Conservation (phyloP, 2,797 vertebrate species). For the Acestrorhynchus altus region DNA sequence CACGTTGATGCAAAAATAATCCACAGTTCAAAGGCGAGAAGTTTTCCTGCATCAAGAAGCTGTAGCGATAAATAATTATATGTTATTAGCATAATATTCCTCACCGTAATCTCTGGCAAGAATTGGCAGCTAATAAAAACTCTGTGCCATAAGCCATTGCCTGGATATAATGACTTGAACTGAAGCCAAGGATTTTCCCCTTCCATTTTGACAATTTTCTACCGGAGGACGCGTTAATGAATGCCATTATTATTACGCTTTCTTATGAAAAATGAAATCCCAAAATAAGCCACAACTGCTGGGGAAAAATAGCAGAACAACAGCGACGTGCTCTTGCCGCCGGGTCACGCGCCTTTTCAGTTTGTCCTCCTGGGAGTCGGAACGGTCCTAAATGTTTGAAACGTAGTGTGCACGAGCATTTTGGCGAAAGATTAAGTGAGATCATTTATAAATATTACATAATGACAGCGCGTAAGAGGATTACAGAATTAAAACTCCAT, state of each 20-base stretch:
- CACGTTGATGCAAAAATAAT: not conserved
- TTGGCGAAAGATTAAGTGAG: conserved; percentile 68
- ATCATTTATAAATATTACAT: conserved; percentile 74
- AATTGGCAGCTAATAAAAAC: conserved; percentile 66
- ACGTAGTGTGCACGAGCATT: conserved; percentile 2
- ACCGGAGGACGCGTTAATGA: conserved; percentile 74
- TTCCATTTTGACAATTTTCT: conserved; percentile 70
- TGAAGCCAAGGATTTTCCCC: conserved; percentile 69
- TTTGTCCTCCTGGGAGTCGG: not conserved
- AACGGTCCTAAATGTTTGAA: conserved; percentile 1
- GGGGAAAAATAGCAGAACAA: conserved; percentile 27
- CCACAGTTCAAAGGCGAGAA: not conserved
- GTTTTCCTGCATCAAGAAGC: conserved; percentile 55
- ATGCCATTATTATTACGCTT: conserved; percentile 47
- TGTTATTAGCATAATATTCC: conserved; percentile 75
- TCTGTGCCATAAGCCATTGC: conserved; percentile 67
- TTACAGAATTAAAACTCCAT: conserved; percentile 70
- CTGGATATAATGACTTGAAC: conserved; percentile 75
- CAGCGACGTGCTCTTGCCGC: conserved; percentile 58
- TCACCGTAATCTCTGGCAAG: conserved; percentile 68
- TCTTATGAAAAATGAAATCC: conserved; percentile 47
- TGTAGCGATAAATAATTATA: conserved; percentile 64
- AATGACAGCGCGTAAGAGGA: conserved; percentile 64
- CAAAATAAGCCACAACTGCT: conserved; percentile 56
- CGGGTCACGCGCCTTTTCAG: conserved; percentile 46